phyloP scores from a whole-genome alignment of 2,888 invertebrate genomes.

The Cybosia mesomella region DNA sequence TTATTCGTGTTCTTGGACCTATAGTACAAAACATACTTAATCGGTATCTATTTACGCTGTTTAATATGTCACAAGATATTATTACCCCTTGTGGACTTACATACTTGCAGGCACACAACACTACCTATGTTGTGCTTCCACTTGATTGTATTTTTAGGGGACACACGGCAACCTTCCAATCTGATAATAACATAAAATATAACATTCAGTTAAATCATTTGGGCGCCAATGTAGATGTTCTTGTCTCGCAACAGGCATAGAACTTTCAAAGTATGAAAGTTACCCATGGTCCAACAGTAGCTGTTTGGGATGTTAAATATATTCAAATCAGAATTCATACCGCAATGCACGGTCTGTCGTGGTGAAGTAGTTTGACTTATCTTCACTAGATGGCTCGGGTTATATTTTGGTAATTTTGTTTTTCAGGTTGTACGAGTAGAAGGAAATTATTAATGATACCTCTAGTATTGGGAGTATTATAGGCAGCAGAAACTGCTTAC shows the following conservation, averaged over 20 bases:
- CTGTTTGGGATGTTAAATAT: neutral
- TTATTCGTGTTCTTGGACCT: too few relatives aligned
- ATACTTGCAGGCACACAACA: too few relatives aligned
- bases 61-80: too few relatives aligned
- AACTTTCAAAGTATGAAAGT: constrained; percentile 2
- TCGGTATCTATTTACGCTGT: too few relatives aligned
- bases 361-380: neutral
- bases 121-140: too few relatives aligned
- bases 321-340: constrained; percentile 1
- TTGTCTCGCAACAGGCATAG: neutral
- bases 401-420: neutral
- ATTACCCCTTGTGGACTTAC: too few relatives aligned
- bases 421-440: neutral
- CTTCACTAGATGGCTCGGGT: neutral
- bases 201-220: neutral
- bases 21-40: too few relatives aligned
- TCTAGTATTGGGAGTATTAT: too few relatives aligned
- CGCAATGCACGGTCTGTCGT: neutral
- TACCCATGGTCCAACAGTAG: neutral
- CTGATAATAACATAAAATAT: neutral
- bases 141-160: too few relatives aligned
- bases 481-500: neutral
- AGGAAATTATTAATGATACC: too few relatives aligned
- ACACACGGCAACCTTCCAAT: too few relatives aligned
- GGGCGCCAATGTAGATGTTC: neutral